Base-by-base conservation (phyloP, 2,113 vertebrate species). In the Eptesicus fuscus region DNA sequence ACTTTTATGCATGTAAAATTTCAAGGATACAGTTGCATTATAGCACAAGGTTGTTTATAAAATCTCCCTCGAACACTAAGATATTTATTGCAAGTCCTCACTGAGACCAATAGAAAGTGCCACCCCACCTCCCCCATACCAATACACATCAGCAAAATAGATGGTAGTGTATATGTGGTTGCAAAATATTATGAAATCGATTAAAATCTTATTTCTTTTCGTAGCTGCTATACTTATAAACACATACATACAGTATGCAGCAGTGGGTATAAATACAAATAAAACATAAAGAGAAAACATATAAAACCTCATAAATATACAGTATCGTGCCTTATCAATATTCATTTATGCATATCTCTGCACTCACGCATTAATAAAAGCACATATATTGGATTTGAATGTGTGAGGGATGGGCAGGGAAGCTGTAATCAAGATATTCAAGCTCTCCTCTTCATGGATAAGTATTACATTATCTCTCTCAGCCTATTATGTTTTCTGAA, bases 271-370 rank as follows among this genome's bases (percentile, higher is more conserved):
- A 98, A 97, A 97, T 96, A 98, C 97, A 98, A 97, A 98, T 98
- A 98, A 97, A 97, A 97, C 96, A 97, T 96, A 98, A 97, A 97
- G 96, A 91, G 96, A 96, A 97, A 98, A 97, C 95, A 97, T 98
- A 97, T 96, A 95, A 97, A 96, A 96, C 91, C 97, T 98, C 97
- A 98, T 98, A 97, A 97, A 98, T 98, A 98, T 96, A 98, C 97
- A 98, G 97, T 91, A 96, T 95, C 95, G 65, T 94, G 96, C 95
- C 97, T 98, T 96, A 98, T 98, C 97, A 97, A 98, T 98, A 98
- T 98, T 97, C 97, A 98, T 97, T 98, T 98, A 98, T 98, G 97
- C 97, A 97, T 97, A 97, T 98, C 96, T 95, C 97, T 96, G 94
- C 96, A 96, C 97, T 97, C 95, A 11, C 56, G 79, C 96, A 97